Base-by-base conservation (phyloP, 1,140 invertebrate genomes). In the Drosophila erecta region DNA sequence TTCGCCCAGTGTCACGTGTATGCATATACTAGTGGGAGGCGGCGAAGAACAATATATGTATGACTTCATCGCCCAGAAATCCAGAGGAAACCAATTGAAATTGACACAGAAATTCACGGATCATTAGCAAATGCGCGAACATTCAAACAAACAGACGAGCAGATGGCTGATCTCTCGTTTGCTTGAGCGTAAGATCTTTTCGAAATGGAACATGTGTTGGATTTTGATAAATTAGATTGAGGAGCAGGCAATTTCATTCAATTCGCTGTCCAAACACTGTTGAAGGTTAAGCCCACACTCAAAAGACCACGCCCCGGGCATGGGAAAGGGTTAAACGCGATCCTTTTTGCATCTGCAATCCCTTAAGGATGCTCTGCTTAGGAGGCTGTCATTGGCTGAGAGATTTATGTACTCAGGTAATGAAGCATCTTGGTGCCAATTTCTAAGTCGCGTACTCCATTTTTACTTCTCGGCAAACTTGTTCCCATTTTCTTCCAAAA, bases 211-310 rank as follows among this genome's bases (percentile, higher is more conserved):
- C 83, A 87, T 86, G 75, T 81, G 81, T 30, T 75, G 65, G 58
- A 76, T 81, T 87, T 78, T 87, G 69, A 86, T 87, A 61, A 86
- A 81, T 87, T 86, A 61, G 56, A 83, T 79, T 51, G 58, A 70
- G 67, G 27, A 44, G 43, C 30, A 8, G 30, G 30, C 62, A 69
- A 69, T 69, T 81, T 64, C 33, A 61, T 56, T 78, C 72, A 71
- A 75, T 70, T 80, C 55, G 60, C 46, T 86, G 77, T 75, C 67
- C 64, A 81, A 78, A 81, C 81, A 56, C 35, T 27, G 49, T 33
- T 40, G 71, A 79, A 76, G 78, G 67, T 80, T 59, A 81, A 35
- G 43, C 14, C 15, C 38, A 58, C 71, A 41, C 71, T 76, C 44
- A 6, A 41, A 11, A 76, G 59, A 73, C 83, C 83, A 87, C 83